Base-by-base conservation (phyloP, 2,888 invertebrate genomes). In the Conistra vaccinii region DNA sequence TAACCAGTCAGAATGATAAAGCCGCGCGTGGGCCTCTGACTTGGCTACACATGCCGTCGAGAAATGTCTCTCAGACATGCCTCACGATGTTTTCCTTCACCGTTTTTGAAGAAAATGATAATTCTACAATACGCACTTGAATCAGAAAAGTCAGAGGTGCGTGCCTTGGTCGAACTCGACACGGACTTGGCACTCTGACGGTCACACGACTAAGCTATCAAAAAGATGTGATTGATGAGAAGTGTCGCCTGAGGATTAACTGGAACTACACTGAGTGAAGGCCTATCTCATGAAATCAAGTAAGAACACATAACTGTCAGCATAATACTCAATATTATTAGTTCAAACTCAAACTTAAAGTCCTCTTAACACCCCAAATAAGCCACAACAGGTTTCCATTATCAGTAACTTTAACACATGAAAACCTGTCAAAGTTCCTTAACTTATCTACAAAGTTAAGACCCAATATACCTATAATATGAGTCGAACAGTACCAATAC, bases 331-430 rank as follows among this genome's bases (percentile, higher is more conserved):
- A 80, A 80, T 55, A 73, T 55, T 42, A 53, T 39, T 29, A 26
- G 60, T 53, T 73, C 20, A 61, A 80, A 73, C 20, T 73, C 20
- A 61, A 80, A 73, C 20, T 53, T 23, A 9, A 48, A 2, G 1
- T 61, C 29, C 10, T 12, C 29, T 29, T 48, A 53, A 42, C 39
- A 58, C 45, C 58, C n/a, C 35, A 29, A 70, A 45, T n/a, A 32
- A 39, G 39, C 29, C 39, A 42, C 48, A 80, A 80, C 23, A 26
- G 17, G 7, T 51, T 48, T 23, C 20, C 48, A 63, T 57, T 63
- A 81, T 35, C 9, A n/a, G 51, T 29, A 63, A 73, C 35, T 78
- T 70, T 26, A 51, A 39, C 62, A 35, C 20, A 35, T 51, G 78
- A 48, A 60, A 74, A 60, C 53, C 76, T 29, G 29, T 62, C 81